Percentiles rank a stretch among this genome's conserved stretches.
phyloP scores from a whole-genome alignment of 2,797 vertebrate species.

The Paramormyrops hopkinsi region DNA sequence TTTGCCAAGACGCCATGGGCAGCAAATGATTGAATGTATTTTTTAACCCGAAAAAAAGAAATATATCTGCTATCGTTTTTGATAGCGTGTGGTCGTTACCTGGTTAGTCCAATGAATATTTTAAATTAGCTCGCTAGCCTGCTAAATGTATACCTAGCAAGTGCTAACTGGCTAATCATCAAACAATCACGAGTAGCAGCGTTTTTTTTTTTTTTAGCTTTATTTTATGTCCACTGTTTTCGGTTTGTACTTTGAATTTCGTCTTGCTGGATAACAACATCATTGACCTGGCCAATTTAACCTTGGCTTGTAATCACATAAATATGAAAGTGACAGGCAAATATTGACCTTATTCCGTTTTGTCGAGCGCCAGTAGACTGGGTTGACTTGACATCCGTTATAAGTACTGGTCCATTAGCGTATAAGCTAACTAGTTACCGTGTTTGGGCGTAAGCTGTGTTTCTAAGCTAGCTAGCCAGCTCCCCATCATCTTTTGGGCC shows the following conservation, averaged over 20 bases:
- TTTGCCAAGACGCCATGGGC: constrained; percentile 10
- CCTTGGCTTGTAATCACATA: constrained; percentile 8
- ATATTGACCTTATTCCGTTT: constrained; percentile 2
- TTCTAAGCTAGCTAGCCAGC: constrained; percentile 32
- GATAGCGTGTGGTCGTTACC: neutral
- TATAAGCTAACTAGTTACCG: constrained; percentile 27
- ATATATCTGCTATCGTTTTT: neutral
- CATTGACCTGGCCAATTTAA: constrained; percentile 13
- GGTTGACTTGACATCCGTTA: neutral
- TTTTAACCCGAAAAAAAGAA: neutral
- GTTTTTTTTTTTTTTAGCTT: neutral
- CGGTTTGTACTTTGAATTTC: neutral
- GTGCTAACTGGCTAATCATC: constrained; percentile 16
- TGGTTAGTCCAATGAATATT: neutral
- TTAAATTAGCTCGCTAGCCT: constrained; percentile 4
- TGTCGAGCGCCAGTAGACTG: neutral
- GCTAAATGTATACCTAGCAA: neutral
- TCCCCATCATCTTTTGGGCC: constrained; percentile 1
- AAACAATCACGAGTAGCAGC: neutral
- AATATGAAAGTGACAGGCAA: constrained; percentile 16
- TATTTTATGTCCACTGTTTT: constrained; percentile 10
- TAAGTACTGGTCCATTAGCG: constrained; percentile 29
- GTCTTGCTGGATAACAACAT: neutral
- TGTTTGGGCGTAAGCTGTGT: constrained; percentile 24
- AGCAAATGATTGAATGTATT: neutral